Conservation (phyloP, 2,797 vertebrate species). For the Mionectes olivaceus region DNA sequence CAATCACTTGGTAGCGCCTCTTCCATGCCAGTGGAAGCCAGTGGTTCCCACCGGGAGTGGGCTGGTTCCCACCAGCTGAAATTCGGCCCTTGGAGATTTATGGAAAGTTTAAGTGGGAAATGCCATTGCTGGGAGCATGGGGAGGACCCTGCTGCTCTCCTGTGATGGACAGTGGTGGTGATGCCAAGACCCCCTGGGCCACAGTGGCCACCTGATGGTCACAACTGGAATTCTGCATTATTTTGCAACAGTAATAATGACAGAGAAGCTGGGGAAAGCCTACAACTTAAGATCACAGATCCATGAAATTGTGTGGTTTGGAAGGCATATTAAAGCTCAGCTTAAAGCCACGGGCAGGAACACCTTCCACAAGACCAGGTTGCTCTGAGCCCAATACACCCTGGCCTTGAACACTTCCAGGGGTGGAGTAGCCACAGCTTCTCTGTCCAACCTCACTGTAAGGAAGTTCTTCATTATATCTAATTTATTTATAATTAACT, state of each 20-base stretch:
- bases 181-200: neutral
- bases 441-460: neutral
- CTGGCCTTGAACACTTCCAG: neutral
- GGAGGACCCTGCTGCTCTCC: neutral
- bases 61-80: neutral
- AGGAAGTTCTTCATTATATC: neutral
- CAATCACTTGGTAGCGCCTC: neutral
- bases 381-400: neutral
- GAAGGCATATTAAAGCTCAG: neutral
- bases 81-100: neutral
- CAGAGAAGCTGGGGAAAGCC: neutral
- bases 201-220: accelerated
- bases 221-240: neutral
- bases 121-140: neutral
- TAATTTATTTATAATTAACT: neutral
- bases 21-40: accelerated
- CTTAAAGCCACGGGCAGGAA: neutral
- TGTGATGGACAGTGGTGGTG: accelerated
- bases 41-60: neutral
- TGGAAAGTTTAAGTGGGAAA: neutral
- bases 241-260: neutral
- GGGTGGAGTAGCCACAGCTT: neutral
- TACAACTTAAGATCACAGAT: neutral
- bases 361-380: neutral
- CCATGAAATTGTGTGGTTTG: neutral